Evolutionary conservation across 2,113 vertebrate species (phyloP).

Genomic region (Urocynchramus pylzowi): DNA sequence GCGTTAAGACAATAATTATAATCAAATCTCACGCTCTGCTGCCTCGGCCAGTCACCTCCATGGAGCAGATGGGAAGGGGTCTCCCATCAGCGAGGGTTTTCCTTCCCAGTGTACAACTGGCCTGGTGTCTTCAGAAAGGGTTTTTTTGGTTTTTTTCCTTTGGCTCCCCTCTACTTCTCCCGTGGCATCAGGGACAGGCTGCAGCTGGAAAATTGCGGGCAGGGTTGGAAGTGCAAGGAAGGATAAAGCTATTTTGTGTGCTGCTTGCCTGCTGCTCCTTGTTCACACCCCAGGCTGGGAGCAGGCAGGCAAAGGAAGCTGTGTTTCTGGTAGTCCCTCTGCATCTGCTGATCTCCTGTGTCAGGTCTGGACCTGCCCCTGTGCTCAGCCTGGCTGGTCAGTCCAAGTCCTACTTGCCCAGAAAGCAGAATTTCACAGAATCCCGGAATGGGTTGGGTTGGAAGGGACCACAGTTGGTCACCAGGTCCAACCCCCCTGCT

Average conservation of each 20-base stretch:
- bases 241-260: background rate
- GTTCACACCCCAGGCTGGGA: background rate
- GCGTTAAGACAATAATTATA: constrained; percentile 41
- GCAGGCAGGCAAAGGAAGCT: background rate
- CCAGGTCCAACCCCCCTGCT: background rate
- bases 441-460: background rate
- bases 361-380: background rate
- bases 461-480: background rate
- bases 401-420: background rate
- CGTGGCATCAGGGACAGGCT: background rate
- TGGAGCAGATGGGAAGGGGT: constrained; percentile 52
- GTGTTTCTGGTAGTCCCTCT: background rate
- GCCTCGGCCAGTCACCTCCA: constrained; percentile 41
- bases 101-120: background rate
- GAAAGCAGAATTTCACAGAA: background rate
- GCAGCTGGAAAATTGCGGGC: background rate
- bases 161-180: background rate
- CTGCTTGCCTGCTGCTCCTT: background rate
- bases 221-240: background rate
- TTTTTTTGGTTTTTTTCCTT: background rate
- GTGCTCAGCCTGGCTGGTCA: background rate
- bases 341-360: background rate
- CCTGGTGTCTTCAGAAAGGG: background rate
- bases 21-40: constrained; percentile 39
- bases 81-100: background rate